Evolutionary conservation across 2,888 invertebrate genomes (phyloP), one percentile per base, ranked within the genome.

Genomic region (Chorisops tibialis): DNA sequence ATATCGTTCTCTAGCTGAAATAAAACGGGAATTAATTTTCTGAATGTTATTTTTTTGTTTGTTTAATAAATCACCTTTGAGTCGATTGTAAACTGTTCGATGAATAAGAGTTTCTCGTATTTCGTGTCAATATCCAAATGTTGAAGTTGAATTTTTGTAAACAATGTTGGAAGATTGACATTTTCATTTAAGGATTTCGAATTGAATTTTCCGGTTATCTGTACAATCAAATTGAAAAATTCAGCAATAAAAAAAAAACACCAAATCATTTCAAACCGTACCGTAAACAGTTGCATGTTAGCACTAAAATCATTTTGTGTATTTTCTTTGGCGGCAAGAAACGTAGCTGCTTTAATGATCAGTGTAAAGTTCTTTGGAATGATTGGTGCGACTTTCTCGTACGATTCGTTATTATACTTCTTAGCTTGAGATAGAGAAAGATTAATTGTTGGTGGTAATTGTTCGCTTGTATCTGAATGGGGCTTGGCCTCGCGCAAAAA

Each of bases 321-420:
- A 68, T 84, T 83, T 71, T 87, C 87, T 69, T 86, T 84, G 11
- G 86, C 84, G 43, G 88, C 87, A 45, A 83, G 83, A 62, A 91
- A 77, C 24, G 83, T 85, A 1, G 89, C 88, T 67, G 85, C 83
- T 69, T 89, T 88, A 68, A 91, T 82, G 76, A 85, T 87, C 69
- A 89, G 80, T 71, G 83, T 85, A 73, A 89, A 86, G 76, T 86
- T 89, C 87, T 91, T 91, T 79, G 91, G 91, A 81, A 91, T 85
- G 66, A 91, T 83, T 22, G 91, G 91, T 19, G 87, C 83, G 65
- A 91, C 78, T 73, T 87, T 83, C 39, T 83, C 81, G 71, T 86
- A 83, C 59, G 85, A 73, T 59, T 85, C 82, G 66, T 79, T 79
- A 60, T 73, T 73, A 37, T 75, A 75, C 43, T 59, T 64, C 16